phyloP scores from a whole-genome alignment of 2,797 vertebrate genomes.

The Hipposideros larvatus region DNA sequence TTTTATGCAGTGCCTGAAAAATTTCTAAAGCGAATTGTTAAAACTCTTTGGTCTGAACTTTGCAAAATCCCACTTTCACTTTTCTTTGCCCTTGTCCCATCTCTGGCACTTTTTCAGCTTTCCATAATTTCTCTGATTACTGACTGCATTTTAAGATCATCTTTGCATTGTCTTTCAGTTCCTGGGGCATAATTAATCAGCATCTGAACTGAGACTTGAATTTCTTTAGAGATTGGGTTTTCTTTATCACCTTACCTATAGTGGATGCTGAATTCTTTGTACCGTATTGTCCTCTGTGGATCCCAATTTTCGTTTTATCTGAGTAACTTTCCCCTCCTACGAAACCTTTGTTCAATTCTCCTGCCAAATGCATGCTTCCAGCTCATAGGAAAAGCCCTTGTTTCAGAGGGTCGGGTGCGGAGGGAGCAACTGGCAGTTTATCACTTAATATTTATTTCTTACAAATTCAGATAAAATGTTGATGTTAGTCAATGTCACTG shows the following conservation, averaged over 20 bases:
- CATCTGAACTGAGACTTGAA: neutral
- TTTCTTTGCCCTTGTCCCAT: neutral
- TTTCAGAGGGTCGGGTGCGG: neutral
- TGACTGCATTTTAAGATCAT: neutral
- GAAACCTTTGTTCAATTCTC: neutral
- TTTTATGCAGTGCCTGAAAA: neutral
- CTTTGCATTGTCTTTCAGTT: conserved; percentile 1
- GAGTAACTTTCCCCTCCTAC: neutral
- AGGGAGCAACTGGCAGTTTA: neutral
- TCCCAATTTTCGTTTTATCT: neutral
- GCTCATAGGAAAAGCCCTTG: neutral
- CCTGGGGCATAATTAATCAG: neutral
- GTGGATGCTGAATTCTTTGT: neutral
- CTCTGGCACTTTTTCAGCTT: neutral
- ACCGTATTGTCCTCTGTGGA: too few relatives aligned
- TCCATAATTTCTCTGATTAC: conserved; percentile 5
- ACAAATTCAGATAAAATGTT: neutral
- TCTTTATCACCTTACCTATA: neutral
- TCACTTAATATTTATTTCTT: neutral
- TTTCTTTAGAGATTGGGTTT: neutral
- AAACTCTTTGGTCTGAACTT: neutral
- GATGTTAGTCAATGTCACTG: neutral
- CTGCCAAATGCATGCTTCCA: neutral
- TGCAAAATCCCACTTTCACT: neutral
- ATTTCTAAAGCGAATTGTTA: neutral